Evolutionary conservation across 2,797 vertebrate genomes (phyloP).

Genomic region (Antrozous pallidus): DNA sequence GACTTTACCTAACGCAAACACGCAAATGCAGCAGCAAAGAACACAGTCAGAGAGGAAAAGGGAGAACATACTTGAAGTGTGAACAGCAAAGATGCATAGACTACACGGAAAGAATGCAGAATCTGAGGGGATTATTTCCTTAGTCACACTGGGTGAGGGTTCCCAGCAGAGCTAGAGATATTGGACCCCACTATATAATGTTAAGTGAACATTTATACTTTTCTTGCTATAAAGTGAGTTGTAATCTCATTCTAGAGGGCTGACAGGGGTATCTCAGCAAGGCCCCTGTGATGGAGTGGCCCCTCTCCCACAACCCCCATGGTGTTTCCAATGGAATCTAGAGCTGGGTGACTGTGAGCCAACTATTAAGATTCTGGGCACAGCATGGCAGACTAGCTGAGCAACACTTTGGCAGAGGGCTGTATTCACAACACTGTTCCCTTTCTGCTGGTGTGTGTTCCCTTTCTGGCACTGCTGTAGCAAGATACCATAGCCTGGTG

Average conservation of each 20-base stretch:
- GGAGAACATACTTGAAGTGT: not conserved
- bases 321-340: not conserved
- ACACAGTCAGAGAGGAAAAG: not conserved
- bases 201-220: not conserved
- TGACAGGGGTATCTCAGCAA: not conserved
- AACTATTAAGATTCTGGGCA: not conserved
- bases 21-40: not conserved
- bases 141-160: not conserved
- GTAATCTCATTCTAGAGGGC: not conserved
- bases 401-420: not conserved
- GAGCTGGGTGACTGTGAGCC: not conserved
- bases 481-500: not conserved
- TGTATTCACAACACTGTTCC: not conserved
- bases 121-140: not conserved
- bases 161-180: not conserved
- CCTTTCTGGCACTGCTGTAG: not conserved
- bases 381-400: not conserved
- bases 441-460: not conserved
- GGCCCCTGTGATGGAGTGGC: not conserved
- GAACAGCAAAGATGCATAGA: not conserved
- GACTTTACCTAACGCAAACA: not conserved
- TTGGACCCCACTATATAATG: not conserved
- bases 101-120: not conserved
- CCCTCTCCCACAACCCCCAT: too few relatives aligned
- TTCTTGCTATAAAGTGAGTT: not conserved